Base-by-base conservation (phyloP, 2,113 vertebrate species). In the Tiliqua scincoides region DNA sequence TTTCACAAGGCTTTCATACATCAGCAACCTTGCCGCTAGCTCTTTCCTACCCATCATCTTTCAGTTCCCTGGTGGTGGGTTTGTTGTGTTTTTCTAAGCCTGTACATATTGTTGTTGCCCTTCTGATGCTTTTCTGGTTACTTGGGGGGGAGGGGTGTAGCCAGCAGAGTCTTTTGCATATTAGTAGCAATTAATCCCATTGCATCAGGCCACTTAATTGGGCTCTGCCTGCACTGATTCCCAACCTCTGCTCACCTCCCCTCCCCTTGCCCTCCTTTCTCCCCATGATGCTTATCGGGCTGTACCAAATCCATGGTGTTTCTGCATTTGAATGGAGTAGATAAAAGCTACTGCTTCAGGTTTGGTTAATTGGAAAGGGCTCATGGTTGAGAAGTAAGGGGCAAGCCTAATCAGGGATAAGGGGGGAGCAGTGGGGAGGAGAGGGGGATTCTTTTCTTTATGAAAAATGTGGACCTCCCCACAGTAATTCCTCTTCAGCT, bases 391-490 rank as follows among this genome's bases (percentile, higher is more conserved):
- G 95, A 57, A 14, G 90, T 89, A 86, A 93, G 91, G 92, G 92
- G 85, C 75, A 14, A 87, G 83, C 78, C 91, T 96, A 85, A 94
- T 91, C 85, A 85, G 77, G 91, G 68, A 27, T 32, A 77, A 83
- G 86, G 85, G 77, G 75, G 90, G 85, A 86, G 81, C 78, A 84
- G 73, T 62, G 85, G 89, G 21, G 68, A 23, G 78, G 68, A 23
- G 78, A 30, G n/a, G 68, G 81, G 82, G 85, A 87, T 61, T 30
- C 86, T 86, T 94, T 93, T 95, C 96, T 96, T 95, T 95, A 90
- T 95, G 96, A 92, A 97, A 95, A 96, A 96, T 93, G 90, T 82
- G 75, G 94, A 93, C 94, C 93, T 96, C 94, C 91, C 94, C 93
- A 94, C 93, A 91, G 90, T 92, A 95, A 93, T 96, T 93, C 88